Percentiles rank a stretch among this genome's conserved stretches.
Conservation (phyloP, 1,140 invertebrate species). For the Glossosoma conforme region DNA sequence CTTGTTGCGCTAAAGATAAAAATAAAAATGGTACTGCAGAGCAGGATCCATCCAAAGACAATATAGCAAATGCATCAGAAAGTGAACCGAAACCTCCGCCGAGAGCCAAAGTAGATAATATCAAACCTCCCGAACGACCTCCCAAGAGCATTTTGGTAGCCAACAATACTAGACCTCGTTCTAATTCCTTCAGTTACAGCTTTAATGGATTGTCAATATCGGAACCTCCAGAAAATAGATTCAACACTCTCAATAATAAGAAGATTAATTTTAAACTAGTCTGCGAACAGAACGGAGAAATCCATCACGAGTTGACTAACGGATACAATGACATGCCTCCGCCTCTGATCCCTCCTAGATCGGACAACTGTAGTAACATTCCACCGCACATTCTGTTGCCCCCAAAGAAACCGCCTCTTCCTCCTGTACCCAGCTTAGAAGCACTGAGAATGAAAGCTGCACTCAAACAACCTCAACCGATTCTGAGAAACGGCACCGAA, state of each 20-base stretch:
- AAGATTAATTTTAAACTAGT: conserved; percentile 46
- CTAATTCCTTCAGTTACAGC: conserved; percentile 49
- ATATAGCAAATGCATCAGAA: conserved; percentile 36
- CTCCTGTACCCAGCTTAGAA: conserved; percentile 61
- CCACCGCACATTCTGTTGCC: conserved; percentile 56
- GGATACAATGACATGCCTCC: conserved; percentile 33
- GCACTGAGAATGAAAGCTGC: conserved; percentile 47
- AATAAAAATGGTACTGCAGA: conserved; percentile 42
- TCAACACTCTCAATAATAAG: conserved; percentile 46
- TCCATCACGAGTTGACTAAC: conserved; percentile 29
- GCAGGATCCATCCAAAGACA: conserved; percentile 29
- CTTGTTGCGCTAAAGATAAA: conserved; percentile 58
- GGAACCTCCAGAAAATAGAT: conserved; percentile 44
- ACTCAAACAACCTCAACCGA: conserved; percentile 39
- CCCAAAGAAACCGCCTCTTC: conserved; percentile 65
- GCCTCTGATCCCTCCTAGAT: conserved; percentile 51
- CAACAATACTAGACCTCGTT: conserved; percentile 51
- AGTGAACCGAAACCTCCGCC: conserved; percentile 53
- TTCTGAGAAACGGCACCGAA: conserved; percentile 36
- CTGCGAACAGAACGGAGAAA: conserved; percentile 41
- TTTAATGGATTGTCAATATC: conserved; percentile 43
- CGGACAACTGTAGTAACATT: conserved; percentile 48
- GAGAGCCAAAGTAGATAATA: conserved; percentile 49
- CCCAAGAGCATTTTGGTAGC: conserved; percentile 50
- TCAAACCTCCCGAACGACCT: conserved; percentile 52